Evolutionary conservation across 2,113 vertebrate species (phyloP).

Genomic region (Hemibagrus wyckioides): DNA sequence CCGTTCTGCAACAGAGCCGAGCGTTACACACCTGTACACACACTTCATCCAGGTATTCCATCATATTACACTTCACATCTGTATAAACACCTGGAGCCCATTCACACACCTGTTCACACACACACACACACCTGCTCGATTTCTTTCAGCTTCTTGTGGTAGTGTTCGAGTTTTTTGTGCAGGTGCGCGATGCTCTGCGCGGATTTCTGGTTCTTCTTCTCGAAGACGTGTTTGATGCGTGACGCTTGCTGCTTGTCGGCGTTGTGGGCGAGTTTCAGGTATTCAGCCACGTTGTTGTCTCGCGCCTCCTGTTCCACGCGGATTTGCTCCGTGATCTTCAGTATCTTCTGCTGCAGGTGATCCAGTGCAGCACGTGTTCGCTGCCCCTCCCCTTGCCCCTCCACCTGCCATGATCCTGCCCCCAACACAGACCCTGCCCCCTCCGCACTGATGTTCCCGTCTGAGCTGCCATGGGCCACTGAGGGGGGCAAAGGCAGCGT

Average conservation of each 20-base stretch:
- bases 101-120: background rate
- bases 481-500: slow-evolving; percentile 78
- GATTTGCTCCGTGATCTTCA: slow-evolving; percentile 98
- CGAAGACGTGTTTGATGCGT: slow-evolving; percentile 97
- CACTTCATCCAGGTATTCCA: background rate
- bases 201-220: slow-evolving; percentile 99
- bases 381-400: slow-evolving; percentile 81
- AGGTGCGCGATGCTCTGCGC: slow-evolving; percentile 96
- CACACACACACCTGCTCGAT: slow-evolving; percentile 83
- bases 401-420: slow-evolving; percentile 50
- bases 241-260: slow-evolving; percentile 95
- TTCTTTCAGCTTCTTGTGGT: slow-evolving; percentile 94
- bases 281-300: slow-evolving; percentile 96
- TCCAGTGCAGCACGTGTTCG: slow-evolving; percentile 90
- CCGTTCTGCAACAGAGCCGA: slow-evolving; percentile 77
- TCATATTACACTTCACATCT: background rate
- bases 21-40: slow-evolving; percentile 18
- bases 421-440: slow-evolving; percentile 22
- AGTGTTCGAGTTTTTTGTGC: slow-evolving; percentile 97
- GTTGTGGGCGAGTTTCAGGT: slow-evolving; percentile 96
- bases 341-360: slow-evolving; percentile 97
- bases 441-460: slow-evolving; percentile 87
- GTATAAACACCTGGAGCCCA: background rate
- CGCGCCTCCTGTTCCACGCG: slow-evolving; percentile 96
- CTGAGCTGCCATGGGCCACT: slow-evolving; percentile 83